A percentile compares a stretch with the other conserved stretches of the same genome.
These are phyloP conservation scores for Cyanoliseus patagonus DNA, from an alignment of 2,113 vertebrate species.

Conservation along the genomic window DNA sequence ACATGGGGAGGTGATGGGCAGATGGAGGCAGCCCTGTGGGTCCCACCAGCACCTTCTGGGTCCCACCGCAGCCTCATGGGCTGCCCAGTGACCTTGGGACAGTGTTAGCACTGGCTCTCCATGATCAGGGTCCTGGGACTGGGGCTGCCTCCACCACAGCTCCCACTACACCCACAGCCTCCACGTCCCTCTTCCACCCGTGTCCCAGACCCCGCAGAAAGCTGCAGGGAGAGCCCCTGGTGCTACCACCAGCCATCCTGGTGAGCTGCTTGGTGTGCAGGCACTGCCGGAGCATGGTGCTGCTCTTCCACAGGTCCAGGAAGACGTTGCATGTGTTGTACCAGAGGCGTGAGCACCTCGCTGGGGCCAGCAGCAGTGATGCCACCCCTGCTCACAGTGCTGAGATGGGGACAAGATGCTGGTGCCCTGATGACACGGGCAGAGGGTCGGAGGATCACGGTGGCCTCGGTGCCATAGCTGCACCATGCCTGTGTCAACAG, in stretches of 20 bases:
- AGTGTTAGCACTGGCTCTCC: not conserved
- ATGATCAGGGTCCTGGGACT: not conserved
- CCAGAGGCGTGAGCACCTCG: not conserved
- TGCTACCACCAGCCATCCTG: not conserved
- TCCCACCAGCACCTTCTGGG: not conserved
- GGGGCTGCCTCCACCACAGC: not conserved
- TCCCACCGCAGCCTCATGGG: not conserved
- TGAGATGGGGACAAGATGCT: not conserved
- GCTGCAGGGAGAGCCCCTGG: not conserved
- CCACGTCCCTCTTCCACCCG: not conserved
- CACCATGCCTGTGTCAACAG: not conserved
- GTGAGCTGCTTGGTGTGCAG: rapidly evolving
- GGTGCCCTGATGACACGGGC: not conserved
- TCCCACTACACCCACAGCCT: not conserved
- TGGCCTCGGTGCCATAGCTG: not conserved
- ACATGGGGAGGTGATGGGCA: not conserved
- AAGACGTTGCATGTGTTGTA: not conserved
- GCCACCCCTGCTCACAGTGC: not conserved
- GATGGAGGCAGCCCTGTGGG: not conserved
- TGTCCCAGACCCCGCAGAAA: too few relatives aligned
- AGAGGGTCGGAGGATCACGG: not conserved
- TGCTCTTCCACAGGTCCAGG: not conserved
- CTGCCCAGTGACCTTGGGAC: too few relatives aligned
- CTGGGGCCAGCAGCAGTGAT: not conserved
- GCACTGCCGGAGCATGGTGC: not conserved